Evolutionary conservation across 2,113 vertebrate genomes (phyloP).

Genomic region (Microtus ochrogaster): DNA sequence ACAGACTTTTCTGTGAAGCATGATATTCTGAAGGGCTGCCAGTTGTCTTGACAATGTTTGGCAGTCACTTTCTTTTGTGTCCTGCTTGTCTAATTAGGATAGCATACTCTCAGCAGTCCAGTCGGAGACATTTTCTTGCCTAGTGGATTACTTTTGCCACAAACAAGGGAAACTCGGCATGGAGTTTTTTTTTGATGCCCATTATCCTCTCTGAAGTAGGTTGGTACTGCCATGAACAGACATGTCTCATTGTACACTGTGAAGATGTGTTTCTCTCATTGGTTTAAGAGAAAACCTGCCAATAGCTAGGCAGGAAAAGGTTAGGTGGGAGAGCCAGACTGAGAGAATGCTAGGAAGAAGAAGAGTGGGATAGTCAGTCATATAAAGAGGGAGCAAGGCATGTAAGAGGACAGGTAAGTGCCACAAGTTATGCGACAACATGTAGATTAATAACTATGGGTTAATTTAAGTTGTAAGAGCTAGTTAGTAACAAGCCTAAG

Average conservation of each 20-base stretch:
- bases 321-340: not conserved
- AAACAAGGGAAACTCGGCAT: no score
- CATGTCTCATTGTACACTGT: not conserved
- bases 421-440: not conserved
- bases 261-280: not conserved
- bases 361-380: not conserved
- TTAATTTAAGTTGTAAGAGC: not conserved
- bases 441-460: not conserved
- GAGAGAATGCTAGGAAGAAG: not conserved
- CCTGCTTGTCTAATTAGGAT: no score
- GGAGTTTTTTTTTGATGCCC: no score
- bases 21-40: no score
- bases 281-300: not conserved
- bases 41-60: no score
- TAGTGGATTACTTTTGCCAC: no score
- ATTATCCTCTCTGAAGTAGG: no score
- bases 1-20: no score
- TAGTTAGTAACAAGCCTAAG: not conserved
- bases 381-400: not conserved
- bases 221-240: no score
- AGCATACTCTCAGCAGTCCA: no score
- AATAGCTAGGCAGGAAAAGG: not conserved
- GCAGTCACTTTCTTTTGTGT: no score
- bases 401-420: not conserved
- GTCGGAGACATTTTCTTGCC: no score